phyloP scores from a whole-genome alignment of 92 coral and sea anemone genomes.

The Parazoanthus swiftii region DNA sequence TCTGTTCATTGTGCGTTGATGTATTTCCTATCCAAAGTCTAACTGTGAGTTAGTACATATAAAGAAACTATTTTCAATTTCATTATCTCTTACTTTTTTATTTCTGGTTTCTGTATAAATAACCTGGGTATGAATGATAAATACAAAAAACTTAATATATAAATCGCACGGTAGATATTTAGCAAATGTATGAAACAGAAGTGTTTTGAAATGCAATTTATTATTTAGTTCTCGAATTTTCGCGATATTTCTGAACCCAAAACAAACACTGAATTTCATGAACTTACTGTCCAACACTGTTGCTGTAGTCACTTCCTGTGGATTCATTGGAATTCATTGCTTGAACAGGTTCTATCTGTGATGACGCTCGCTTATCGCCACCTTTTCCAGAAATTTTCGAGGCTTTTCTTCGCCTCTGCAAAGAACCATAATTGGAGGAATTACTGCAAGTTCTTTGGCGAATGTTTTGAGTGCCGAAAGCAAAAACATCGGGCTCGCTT shows the following conservation, averaged over 20 bases:
- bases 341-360: not conserved
- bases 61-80: not conserved
- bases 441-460: slow-evolving; percentile 40
- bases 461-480: slow-evolving; percentile 17
- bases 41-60: too few species aligned
- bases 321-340: slow-evolving; percentile 20
- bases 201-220: too few species aligned
- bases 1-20: too few species aligned
- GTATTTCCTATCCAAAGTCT: too few species aligned
- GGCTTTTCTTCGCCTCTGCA: slow-evolving; percentile 30
- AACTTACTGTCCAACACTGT: slow-evolving; percentile 13
- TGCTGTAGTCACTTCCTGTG: not conserved
- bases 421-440: slow-evolving; percentile 18
- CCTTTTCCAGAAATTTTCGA: slow-evolving; percentile 24
- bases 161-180: too few species aligned
- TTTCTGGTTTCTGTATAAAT: too few species aligned
- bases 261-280: not conserved
- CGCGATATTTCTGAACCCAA: not conserved
- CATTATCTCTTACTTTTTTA: too few species aligned
- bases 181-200: too few species aligned
- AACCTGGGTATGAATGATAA: not conserved
- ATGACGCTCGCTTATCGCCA: not conserved
- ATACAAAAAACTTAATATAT: too few species aligned
- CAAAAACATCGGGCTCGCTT: slow-evolving; percentile 39
- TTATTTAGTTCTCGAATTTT: too few species aligned